Evolutionary conservation across 2,797 vertebrate species (phyloP).

Genomic region (Enteromius unitaeniatus): DNA sequence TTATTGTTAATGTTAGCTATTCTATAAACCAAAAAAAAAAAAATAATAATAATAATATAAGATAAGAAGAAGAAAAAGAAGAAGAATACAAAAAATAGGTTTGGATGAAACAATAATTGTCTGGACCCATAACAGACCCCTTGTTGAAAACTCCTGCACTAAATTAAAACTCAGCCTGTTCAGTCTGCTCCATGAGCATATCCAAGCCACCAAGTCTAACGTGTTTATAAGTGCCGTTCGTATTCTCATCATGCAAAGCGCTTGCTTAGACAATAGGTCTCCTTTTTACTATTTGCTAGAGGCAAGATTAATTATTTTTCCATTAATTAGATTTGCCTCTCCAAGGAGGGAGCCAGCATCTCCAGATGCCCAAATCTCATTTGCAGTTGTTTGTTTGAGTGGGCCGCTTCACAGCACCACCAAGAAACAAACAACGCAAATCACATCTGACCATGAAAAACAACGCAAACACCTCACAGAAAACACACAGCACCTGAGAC

Average conservation of each 20-base stretch:
- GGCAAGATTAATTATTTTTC: slow-evolving; percentile 79
- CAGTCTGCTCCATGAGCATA: background rate
- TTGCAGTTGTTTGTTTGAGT: slow-evolving; percentile 75
- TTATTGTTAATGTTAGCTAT: background rate
- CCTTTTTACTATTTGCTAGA: slow-evolving; percentile 75
- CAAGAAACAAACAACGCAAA: slow-evolving; percentile 53
- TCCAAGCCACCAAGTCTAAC: slow-evolving; percentile 50
- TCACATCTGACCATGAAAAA: slow-evolving; percentile 61
- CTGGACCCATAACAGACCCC: background rate
- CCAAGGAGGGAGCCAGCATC: slow-evolving; percentile 73
- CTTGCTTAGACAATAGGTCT: slow-evolving; percentile 72
- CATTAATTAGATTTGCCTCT: slow-evolving; percentile 77
- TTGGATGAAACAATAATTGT: background rate
- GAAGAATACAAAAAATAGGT: background rate
- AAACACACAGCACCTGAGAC: slow-evolving; percentile 30
- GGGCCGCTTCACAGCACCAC: slow-evolving; percentile 45
- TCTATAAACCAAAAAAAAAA: no score
- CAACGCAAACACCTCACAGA: slow-evolving; percentile 40
- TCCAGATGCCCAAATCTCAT: slow-evolving; percentile 73
- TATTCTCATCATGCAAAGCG: slow-evolving; percentile 72
- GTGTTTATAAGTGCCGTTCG: slow-evolving; percentile 55
- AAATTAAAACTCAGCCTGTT: background rate
- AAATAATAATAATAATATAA: no score
- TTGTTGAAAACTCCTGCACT: background rate
- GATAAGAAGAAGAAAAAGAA: no score